These are phyloP conservation scores for Camelus dromedarius DNA, from an alignment of 2,113 vertebrate species.

Conservation along the genomic window DNA sequence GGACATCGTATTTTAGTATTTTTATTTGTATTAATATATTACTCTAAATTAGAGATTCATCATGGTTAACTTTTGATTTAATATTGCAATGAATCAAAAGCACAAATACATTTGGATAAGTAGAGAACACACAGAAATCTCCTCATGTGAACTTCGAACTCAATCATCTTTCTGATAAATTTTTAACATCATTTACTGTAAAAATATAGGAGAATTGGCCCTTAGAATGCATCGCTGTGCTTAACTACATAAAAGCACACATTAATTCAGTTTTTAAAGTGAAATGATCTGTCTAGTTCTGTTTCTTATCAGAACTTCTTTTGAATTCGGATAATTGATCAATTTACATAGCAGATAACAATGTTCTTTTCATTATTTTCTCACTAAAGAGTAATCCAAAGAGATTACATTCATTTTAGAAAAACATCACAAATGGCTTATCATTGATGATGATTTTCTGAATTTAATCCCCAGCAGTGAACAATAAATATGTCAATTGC, in stretches of 20 bases:
- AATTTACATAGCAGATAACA: background rate
- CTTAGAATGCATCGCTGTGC: background rate
- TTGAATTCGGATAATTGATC: background rate
- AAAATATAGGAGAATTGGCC: background rate
- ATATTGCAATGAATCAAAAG: background rate
- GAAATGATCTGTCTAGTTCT: background rate
- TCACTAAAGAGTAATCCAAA: background rate
- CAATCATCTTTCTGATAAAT: background rate
- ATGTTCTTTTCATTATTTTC: constrained; percentile 9
- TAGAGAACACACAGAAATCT: background rate
- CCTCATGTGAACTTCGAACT: constrained; percentile 22
- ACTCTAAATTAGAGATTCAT: constrained; percentile 8
- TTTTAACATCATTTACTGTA: background rate
- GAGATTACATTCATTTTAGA: background rate
- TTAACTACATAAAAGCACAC: constrained; percentile 1
- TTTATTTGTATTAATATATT: background rate
- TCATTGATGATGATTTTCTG: background rate
- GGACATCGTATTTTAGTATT: background rate
- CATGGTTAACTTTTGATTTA: background rate
- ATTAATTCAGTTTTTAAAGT: constrained; percentile 10
- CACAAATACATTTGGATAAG: background rate
- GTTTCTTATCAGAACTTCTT: background rate
- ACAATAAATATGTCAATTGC: background rate
- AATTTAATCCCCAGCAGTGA: constrained; percentile 7
- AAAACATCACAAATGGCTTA: background rate